Conservation (phyloP, 2,113 vertebrate genomes). For the Baryphthengus martii region DNA sequence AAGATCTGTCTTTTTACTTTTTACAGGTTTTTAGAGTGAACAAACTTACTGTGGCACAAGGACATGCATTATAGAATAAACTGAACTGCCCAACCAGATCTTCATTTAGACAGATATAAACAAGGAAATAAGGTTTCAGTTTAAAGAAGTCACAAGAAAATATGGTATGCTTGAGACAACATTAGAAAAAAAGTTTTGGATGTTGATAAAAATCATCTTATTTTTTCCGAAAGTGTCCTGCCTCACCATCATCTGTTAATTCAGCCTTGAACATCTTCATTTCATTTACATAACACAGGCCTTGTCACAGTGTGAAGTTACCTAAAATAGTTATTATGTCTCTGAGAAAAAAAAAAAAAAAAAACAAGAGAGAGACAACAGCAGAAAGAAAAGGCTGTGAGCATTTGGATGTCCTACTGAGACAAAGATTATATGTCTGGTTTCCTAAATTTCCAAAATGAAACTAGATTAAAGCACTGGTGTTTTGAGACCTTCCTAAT, state of each 20-base stretch:
- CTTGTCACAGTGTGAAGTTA: conserved; percentile 59
- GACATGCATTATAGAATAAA: background rate
- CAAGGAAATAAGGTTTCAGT: background rate
- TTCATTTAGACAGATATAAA: background rate
- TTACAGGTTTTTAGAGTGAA: background rate
- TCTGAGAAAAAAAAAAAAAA: conserved; percentile 29
- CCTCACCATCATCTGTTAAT: conserved; percentile 45
- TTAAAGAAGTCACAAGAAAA: background rate
- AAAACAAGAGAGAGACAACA: conserved; percentile 45
- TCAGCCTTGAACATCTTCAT: conserved; percentile 48
- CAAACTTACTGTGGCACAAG: background rate
- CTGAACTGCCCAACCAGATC: background rate
- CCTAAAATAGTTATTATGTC: conserved; percentile 72
- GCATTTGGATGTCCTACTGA: conserved; percentile 48
- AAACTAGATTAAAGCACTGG: conserved; percentile 32
- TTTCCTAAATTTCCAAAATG: conserved; percentile 56
- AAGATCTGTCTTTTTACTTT: background rate
- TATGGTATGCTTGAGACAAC: background rate
- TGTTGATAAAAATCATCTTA: background rate
- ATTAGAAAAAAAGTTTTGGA: conserved; percentile 8
- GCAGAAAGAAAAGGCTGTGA: conserved; percentile 35
- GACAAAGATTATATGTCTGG: conserved; percentile 66
- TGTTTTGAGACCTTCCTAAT: conserved; percentile 33
- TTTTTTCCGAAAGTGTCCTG: conserved; percentile 12
- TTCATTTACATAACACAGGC: conserved; percentile 59